Base-by-base conservation (phyloP, 92 coral and sea anemone genomes). In the Bergia puertoricense region DNA sequence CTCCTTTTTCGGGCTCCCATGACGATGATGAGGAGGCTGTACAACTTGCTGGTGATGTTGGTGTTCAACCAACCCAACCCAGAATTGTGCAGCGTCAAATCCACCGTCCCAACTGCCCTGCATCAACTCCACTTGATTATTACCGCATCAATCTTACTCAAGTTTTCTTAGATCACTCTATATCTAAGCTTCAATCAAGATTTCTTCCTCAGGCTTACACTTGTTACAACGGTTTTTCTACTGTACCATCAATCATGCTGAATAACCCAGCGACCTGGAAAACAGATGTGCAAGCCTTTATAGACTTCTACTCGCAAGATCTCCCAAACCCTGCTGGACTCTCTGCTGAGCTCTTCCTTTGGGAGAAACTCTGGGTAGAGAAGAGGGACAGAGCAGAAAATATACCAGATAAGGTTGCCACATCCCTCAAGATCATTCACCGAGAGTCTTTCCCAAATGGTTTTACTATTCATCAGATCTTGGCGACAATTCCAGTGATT, bases 401-500 rank as follows among this genome's bases (percentile, higher is more conserved):
- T 68, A 74, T 90, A 68, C 91, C 91, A 46, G 82, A 80, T 2
- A 90, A 80, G 73, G 51, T 90, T 72, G 85, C 90, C 85, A 87
- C 74, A 46, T 67, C 88, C 68, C 57, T 90, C 59, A 90, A 81
- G 77, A 40, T 82, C 54, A 85, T 86, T 80, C 90, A 90, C 80
- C 56, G 37, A 1, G 80, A 76, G 80, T 76, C 80, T 15, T 76
- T 76, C 57, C 80, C 80, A 2, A 76, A 76, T 76, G 80, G 87
- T 82, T 90, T 80, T 86, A 87, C 90, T 37, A 87, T 91, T 44
- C 86, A 72, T 20, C 81, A 86, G 38, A 74, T 91, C 37, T 62
- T 90, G 38, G 90, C 93, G n/a, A 91, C 90, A 74, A 91, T 86
- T 82, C 90, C 91, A 54, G 89, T 86, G 43, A 76, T 89, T 6